phyloP scores from a whole-genome alignment of 2,888 invertebrate genomes.

The Cenopis cana region DNA sequence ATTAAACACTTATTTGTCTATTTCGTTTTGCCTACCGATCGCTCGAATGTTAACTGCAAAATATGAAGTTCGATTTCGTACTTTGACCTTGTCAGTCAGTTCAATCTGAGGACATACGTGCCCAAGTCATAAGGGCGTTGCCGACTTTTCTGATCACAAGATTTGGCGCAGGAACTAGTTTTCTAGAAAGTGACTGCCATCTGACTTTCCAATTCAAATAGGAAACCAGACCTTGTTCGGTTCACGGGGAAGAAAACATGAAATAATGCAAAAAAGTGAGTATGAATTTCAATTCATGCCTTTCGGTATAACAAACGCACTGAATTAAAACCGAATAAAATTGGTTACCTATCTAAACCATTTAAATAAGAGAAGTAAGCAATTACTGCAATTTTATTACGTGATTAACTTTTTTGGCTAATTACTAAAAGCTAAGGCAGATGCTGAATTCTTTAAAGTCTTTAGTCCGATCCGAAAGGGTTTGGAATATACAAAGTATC shows the following conservation, averaged over 20 bases:
- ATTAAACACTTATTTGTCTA: too few relatives aligned
- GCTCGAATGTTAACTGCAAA: too few relatives aligned
- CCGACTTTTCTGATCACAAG: too few relatives aligned
- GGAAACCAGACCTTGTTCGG: too few relatives aligned
- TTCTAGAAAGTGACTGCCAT: too few relatives aligned
- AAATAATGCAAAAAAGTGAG: not conserved
- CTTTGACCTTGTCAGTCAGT: too few relatives aligned
- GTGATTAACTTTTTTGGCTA: conserved; percentile 47
- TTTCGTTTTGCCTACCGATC: too few relatives aligned
- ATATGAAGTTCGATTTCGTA: too few relatives aligned
- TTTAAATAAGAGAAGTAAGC: conserved; percentile 13
- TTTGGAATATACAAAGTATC: not conserved
- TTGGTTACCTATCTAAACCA: not conserved
- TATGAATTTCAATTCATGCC: not conserved
- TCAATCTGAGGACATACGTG: too few relatives aligned
- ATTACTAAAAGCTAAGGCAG: conserved; percentile 50
- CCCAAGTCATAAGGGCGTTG: too few relatives aligned
- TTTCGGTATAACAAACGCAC: not conserved
- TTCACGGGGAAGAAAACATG: not conserved
- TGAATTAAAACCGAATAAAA: conserved; percentile 12
- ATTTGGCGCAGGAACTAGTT: too few relatives aligned
- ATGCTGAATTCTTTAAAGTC: conserved; percentile 56
- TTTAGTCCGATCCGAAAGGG: conserved; percentile 19
- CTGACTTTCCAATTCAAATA: too few relatives aligned
- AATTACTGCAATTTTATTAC: conserved; percentile 51